Evolutionary conservation across 2,113 vertebrate genomes (phyloP).

Genomic region (Myiopsitta monachus): DNA sequence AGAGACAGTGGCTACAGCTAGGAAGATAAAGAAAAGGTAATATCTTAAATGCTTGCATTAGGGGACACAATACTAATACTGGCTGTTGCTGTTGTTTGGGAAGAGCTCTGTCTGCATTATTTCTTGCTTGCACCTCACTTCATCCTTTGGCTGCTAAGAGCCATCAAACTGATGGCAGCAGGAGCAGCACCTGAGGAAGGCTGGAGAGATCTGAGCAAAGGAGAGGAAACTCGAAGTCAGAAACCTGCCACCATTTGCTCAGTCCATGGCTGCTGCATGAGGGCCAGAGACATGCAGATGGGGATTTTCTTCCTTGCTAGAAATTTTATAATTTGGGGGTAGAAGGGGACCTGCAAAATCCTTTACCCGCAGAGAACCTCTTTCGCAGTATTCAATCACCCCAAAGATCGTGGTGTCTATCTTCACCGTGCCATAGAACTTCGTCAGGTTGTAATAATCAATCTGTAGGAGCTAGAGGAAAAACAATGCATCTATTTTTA

Average conservation of each 20-base stretch:
- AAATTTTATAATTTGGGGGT: not conserved
- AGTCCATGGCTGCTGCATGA: not conserved
- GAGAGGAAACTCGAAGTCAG: not conserved
- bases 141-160: not conserved
- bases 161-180: not conserved
- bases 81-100: not conserved
- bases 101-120: not conserved
- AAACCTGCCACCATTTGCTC: not conserved
- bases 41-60: not conserved
- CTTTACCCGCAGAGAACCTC: slow-evolving; percentile 92
- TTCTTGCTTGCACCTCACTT: not conserved
- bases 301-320: not conserved
- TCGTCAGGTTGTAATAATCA: slow-evolving; percentile 97
- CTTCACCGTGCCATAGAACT: slow-evolving; percentile 97
- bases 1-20: not conserved
- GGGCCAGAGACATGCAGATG: not conserved
- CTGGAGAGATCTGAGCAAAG: not conserved
- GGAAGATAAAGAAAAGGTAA: not conserved
- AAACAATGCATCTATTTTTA: not conserved
- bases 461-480: slow-evolving; percentile 84
- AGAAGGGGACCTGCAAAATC: slow-evolving; percentile 13
- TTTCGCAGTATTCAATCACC: slow-evolving; percentile 92
- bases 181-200: not conserved
- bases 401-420: slow-evolving; percentile 88
- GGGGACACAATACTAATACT: not conserved